Conservation (phyloP, 1,140 invertebrate species). For the Arion vulgaris region DNA sequence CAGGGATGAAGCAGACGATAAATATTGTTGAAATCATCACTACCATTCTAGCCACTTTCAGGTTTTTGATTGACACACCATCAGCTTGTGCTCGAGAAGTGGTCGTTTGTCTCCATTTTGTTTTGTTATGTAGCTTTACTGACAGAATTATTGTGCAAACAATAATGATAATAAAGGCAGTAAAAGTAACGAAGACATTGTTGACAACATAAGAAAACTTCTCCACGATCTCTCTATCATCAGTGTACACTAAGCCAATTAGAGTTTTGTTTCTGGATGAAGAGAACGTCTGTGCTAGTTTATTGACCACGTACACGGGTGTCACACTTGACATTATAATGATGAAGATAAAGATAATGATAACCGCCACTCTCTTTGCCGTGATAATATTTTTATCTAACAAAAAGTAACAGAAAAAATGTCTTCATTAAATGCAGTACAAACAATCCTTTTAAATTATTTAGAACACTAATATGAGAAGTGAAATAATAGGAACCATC, state of each 20-base stretch:
- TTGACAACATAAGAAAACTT: background rate
- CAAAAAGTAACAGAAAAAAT: too few species aligned
- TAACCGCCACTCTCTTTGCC: background rate
- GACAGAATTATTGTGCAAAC: too few species aligned
- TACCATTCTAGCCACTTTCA: too few species aligned
- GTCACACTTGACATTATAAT: background rate
- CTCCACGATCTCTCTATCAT: background rate
- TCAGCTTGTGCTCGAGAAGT: background rate
- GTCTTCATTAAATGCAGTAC: too few species aligned
- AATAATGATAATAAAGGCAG: background rate
- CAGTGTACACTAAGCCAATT: background rate
- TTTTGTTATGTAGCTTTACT: background rate
- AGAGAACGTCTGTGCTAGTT: background rate
- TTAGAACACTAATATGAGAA: too few species aligned
- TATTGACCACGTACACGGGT: background rate
- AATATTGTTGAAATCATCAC: too few species aligned
- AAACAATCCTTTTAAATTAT: too few species aligned
- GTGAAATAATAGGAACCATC: too few species aligned
- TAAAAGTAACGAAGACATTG: conserved; percentile 1
- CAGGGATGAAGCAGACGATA: too few species aligned
- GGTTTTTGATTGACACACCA: background rate
- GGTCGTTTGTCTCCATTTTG: background rate
- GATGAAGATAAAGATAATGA: conserved; percentile 40
- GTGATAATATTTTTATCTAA: too few species aligned
- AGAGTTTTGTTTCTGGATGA: background rate